A percentile compares a stretch with the other conserved stretches of the same genome.
phyloP scores from a whole-genome alignment of 1,140 invertebrate species.

The Sminthurides bifidus region DNA sequence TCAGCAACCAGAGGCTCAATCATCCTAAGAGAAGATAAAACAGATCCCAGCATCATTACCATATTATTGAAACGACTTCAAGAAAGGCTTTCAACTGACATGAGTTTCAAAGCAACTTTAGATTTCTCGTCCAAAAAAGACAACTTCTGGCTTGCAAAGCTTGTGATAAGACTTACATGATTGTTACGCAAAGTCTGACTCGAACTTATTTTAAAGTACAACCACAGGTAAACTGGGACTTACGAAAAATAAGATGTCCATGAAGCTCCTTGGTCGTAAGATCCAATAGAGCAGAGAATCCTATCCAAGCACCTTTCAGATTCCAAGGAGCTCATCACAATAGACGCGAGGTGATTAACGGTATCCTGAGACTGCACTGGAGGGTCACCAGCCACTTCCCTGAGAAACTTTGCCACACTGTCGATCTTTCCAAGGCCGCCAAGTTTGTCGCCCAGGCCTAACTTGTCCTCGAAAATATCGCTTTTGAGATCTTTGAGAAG shows the following conservation, averaged over 20 bases:
- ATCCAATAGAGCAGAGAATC: background rate
- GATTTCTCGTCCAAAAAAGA: too few species aligned
- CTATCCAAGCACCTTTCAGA: background rate
- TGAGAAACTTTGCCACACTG: too few species aligned
- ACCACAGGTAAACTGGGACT: background rate
- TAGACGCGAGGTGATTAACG: too few species aligned
- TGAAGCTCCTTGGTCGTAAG: background rate
- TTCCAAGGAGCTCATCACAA: background rate
- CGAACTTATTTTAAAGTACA: background rate
- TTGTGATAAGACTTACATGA: background rate
- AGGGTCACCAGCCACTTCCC: too few species aligned
- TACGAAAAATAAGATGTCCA: background rate
- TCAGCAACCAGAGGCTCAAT: too few species aligned
- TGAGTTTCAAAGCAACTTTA: background rate
- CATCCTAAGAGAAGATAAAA: too few species aligned
- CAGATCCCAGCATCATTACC: background rate
- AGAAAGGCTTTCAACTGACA: background rate
- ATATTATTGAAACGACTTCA: background rate
- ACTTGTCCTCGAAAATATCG: too few species aligned
- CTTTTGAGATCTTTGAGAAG: constrained; percentile 6
- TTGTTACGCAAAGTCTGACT: too few species aligned
- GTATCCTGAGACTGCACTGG: too few species aligned
- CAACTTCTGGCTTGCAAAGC: background rate
- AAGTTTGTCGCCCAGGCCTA: too few species aligned
- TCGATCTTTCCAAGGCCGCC: too few species aligned